A percentile compares a stretch with the other conserved stretches of the same genome.
These are phyloP conservation scores for Drosophila meridionalis DNA, from an alignment of 2,888 invertebrate genomes.

Conservation along the genomic window DNA sequence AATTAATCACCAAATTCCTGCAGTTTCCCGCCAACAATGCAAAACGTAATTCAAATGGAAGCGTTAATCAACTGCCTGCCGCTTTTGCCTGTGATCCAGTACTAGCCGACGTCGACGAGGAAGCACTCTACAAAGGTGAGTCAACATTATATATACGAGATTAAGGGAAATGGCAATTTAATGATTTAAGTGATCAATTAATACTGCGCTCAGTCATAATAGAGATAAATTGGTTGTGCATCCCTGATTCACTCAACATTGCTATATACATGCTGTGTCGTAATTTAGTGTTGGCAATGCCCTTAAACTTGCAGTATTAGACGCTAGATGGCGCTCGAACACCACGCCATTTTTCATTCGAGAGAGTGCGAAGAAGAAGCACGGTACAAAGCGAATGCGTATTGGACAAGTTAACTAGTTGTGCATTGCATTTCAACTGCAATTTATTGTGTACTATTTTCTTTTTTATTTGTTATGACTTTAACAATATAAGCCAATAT, in stretches of 20 bases:
- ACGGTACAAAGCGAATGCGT: conserved; percentile 14
- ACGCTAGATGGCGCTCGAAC: conserved; percentile 46
- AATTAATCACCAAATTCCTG: background rate
- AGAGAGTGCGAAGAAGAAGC: conserved; percentile 30
- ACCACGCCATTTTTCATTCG: conserved; percentile 66
- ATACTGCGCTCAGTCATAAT: background rate
- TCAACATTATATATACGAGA: background rate
- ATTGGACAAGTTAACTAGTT: conserved; percentile 33
- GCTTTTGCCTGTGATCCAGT: conserved; percentile 82
- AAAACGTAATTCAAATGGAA: conserved; percentile 55
- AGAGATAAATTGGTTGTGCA: conserved; percentile 15
- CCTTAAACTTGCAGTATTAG: background rate
- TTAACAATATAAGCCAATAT: background rate
- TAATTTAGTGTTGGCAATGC: conserved; percentile 59
- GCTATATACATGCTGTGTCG: conserved; percentile 28
- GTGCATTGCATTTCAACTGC: conserved; percentile 25
- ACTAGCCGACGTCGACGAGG: conserved; percentile 81
- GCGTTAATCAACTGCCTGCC: conserved; percentile 52
- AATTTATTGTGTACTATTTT: background rate
- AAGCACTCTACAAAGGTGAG: conserved; percentile 80
- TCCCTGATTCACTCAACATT: conserved; percentile 35
- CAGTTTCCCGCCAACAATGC: conserved; percentile 48
- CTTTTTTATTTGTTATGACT: background rate
- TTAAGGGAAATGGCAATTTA: background rate
- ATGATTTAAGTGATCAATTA: conserved; percentile 3